A percentile compares a stretch with the other conserved stretches of the same genome.
These are phyloP conservation scores for Chiloscyllium plagiosum DNA, from an alignment of 2,113 vertebrate species.

Conservation along the genomic window DNA sequence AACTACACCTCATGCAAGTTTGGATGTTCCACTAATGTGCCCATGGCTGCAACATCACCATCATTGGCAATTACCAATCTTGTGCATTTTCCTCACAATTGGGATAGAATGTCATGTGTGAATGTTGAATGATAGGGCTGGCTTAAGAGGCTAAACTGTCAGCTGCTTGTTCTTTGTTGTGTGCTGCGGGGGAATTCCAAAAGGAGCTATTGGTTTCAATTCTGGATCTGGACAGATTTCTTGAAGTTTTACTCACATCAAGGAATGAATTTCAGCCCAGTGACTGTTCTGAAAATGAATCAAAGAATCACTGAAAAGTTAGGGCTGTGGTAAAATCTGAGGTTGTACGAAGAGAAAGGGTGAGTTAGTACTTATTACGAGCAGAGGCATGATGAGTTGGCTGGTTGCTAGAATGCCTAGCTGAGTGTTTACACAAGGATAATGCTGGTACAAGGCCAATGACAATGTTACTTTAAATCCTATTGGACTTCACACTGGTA, in stretches of 20 bases:
- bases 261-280: background rate
- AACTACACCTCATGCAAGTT: too few relatives aligned
- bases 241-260: background rate
- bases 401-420: background rate
- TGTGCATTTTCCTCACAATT: background rate
- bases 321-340: background rate
- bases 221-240: background rate
- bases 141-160: background rate
- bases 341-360: background rate
- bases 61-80: too few relatives aligned
- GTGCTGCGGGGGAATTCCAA: background rate
- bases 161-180: background rate
- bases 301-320: too few relatives aligned
- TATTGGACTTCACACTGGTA: background rate
- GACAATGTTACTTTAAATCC: background rate
- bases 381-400: background rate
- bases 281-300: too few relatives aligned
- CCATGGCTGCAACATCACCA: too few relatives aligned
- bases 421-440: background rate
- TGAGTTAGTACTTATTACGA: background rate
- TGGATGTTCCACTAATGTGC: too few relatives aligned
- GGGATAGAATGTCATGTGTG: background rate
- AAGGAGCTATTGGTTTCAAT: background rate
- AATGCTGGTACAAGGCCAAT: background rate
- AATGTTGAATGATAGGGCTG: background rate